Evolutionary conservation across 2,797 vertebrate genomes (phyloP).

Genomic region (Danio albolineatus): DNA sequence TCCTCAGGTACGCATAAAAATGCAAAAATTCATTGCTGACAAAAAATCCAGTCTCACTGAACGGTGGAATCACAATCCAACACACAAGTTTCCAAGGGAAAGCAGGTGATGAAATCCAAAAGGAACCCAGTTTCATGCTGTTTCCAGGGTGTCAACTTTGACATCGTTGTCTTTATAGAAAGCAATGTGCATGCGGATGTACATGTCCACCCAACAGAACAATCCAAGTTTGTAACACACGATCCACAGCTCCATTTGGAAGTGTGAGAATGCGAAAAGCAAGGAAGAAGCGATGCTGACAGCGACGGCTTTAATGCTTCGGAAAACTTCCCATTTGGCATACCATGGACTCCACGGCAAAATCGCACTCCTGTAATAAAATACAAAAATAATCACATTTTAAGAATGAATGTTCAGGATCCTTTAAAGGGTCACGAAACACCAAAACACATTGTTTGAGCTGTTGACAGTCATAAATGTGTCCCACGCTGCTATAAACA

Average conservation of each 20-base stretch:
- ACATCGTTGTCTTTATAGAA: constrained; percentile 50
- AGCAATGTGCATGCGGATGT: constrained; percentile 55
- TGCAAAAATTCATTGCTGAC: constrained; percentile 41
- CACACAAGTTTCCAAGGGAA: constrained; percentile 56
- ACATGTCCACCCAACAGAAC: constrained; percentile 56
- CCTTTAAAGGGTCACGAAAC: too few species aligned
- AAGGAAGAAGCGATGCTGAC: constrained; percentile 37
- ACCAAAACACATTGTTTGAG: too few species aligned
- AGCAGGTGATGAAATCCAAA: constrained; percentile 56
- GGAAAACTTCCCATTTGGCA: constrained; percentile 53
- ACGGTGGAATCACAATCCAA: constrained; percentile 32
- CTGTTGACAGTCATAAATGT: too few species aligned
- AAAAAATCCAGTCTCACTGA: constrained; percentile 35
- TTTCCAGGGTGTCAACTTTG: constrained; percentile 50
- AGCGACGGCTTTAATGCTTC: constrained; percentile 29
- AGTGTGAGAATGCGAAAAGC: constrained; percentile 55
- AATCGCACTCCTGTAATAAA: constrained; percentile 50
- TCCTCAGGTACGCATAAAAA: constrained; percentile 46
- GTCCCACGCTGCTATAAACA: too few species aligned
- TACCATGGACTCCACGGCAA: constrained; percentile 42
- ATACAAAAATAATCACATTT: not conserved
- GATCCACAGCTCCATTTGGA: constrained; percentile 44
- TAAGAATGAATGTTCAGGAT: too few species aligned
- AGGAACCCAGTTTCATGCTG: constrained; percentile 47
- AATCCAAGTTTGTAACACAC: constrained; percentile 38